Conservation (phyloP, 2,888 invertebrate species). For the Andrena hattorfiana region DNA sequence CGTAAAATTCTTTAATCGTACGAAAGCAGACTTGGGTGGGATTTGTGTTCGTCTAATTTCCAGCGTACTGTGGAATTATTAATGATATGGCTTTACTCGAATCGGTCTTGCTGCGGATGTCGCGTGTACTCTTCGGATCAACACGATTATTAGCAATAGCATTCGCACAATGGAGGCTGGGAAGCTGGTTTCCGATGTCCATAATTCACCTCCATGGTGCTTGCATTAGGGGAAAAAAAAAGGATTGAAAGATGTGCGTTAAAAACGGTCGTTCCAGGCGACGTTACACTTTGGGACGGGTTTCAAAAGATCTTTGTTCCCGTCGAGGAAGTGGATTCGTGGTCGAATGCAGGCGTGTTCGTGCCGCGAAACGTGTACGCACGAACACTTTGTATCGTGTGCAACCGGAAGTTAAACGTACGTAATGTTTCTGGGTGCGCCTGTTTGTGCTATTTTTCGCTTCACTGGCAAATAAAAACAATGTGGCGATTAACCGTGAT, state of each 20-base stretch:
- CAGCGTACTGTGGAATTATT: too few relatives aligned
- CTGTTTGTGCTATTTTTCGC: constrained; percentile 82
- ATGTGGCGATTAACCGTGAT: constrained; percentile 64
- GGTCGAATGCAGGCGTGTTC: constrained; percentile 63
- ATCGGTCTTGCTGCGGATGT: too few relatives aligned
- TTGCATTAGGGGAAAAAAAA: constrained; percentile 11
- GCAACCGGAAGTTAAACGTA: constrained; percentile 79
- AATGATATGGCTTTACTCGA: not conserved
- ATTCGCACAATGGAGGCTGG: constrained; percentile 1
- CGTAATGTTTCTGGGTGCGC: constrained; percentile 82
- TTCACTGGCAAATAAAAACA: constrained; percentile 84
- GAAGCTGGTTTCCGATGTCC: not conserved
- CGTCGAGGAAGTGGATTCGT: constrained; percentile 77
- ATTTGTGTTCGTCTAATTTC: not conserved
- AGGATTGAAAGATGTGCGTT: constrained; percentile 66
- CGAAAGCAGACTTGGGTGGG: not conserved
- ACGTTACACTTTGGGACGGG: constrained; percentile 79
- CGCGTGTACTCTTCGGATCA: not conserved
- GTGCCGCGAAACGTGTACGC: constrained; percentile 41
- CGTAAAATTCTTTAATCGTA: constrained; percentile 54
- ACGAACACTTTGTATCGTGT: constrained; percentile 52
- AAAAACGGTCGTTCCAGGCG: constrained; percentile 71
- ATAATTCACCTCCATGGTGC: constrained; percentile 19
- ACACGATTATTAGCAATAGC: not conserved
- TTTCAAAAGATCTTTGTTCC: constrained; percentile 84